phyloP scores from a whole-genome alignment of 2,113 vertebrate species.

The Hippotragus niger region DNA sequence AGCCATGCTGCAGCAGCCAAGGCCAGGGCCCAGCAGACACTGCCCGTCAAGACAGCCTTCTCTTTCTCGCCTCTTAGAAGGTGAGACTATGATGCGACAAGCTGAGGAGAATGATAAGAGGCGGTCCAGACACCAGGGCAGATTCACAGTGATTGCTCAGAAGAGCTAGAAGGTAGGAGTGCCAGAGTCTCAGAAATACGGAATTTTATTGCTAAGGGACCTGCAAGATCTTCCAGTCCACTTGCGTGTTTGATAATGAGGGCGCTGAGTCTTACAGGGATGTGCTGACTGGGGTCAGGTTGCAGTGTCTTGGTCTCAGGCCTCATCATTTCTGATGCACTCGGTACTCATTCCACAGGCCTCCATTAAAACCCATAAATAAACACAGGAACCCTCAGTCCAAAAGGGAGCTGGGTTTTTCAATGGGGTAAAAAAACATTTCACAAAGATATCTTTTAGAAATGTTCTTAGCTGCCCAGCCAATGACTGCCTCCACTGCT shows the following conservation, averaged over 20 bases:
- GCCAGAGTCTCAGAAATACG: neutral
- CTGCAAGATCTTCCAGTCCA: neutral
- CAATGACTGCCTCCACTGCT: neutral
- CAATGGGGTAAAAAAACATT: neutral
- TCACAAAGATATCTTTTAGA: neutral
- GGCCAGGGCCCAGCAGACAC: neutral
- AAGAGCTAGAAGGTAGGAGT: neutral
- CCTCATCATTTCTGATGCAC: neutral
- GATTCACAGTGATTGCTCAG: neutral
- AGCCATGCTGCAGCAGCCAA: accelerated
- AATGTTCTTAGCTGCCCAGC: neutral
- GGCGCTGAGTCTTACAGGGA: neutral
- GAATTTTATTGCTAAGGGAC: neutral
- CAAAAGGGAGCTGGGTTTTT: neutral
- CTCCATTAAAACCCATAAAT: neutral
- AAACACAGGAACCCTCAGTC: neutral
- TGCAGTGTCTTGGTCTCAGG: neutral
- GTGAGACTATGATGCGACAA: neutral
- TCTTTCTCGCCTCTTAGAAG: neutral
- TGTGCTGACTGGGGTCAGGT: neutral
- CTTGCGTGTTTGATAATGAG: neutral
- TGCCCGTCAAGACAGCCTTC: neutral
- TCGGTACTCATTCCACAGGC: neutral
- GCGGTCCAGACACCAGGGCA: neutral
- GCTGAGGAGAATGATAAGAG: neutral